Evolutionary conservation across 1,140 invertebrate species (phyloP), one percentile per base, ranked within the genome.

Genomic region (Calephelis virginiensis): DNA sequence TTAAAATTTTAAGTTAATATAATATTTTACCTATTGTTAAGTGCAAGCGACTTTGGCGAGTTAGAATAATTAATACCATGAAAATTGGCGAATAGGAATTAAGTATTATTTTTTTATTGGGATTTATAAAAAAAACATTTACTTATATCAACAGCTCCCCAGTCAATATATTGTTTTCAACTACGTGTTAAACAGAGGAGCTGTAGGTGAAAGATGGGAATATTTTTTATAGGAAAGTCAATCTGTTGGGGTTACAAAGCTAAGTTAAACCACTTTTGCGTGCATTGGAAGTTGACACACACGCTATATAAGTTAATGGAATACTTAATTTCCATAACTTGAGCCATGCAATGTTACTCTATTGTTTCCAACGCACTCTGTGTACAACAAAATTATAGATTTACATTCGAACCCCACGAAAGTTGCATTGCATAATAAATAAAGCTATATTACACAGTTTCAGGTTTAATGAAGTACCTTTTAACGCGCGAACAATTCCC

Each of bases 381-480:
- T 66, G 12, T 38, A 47, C 14, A 66, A 56, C 72, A 66, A 53
- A 66, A 72, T 64, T 64, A 64, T 64, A 64, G 63, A 64, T 64
- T 64, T 50, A 37, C 37, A 56, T 64, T 64, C 50, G 53, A 64
- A 64, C 49, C 13, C 40, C 63, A 64, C 50, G 63, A 64, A 64
- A 64, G 63, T 63, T 69, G 68, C 75, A 75, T 75, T 77, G 75
- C 70, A 75, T 73, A 78, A 75, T 64, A 64, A 64, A 64, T 64
- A 64, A 67, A 38, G 28, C 53, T 59, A 28, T 59, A 59, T 65
- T 63, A 67, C 61, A 66, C 70, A 68, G 60, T 61, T 61, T 59
- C 49, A 63, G 61, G 62, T 65, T 47, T 72, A 72, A 72, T 66
- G 67, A 72, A 72, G 43, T 68, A 72, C 63, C 67, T 66, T 63